Conservation (phyloP, 2,797 vertebrate species). For the Astyanax mexicanus region DNA sequence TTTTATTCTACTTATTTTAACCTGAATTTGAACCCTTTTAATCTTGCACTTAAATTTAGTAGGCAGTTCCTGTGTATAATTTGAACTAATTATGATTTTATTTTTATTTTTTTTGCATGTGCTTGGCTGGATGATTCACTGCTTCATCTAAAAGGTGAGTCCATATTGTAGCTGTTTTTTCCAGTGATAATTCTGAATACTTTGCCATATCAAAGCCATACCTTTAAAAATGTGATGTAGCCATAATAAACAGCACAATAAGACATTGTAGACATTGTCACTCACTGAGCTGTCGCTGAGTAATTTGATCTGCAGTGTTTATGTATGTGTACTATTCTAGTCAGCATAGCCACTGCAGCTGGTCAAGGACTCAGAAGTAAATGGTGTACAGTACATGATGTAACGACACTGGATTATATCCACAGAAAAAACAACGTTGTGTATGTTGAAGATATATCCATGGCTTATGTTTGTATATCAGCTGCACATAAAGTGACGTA, state of each 20-base stretch:
- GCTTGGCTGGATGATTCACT: constrained; percentile 25
- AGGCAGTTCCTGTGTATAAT: neutral
- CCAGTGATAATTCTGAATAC: constrained; percentile 22
- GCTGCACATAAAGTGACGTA: neutral
- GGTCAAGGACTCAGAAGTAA: neutral
- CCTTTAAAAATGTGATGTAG: too few species aligned
- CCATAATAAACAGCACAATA: too few species aligned
- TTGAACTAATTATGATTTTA: neutral
- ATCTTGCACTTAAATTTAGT: too few species aligned
- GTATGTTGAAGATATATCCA: neutral
- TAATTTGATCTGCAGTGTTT: neutral
- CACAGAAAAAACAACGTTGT: neutral
- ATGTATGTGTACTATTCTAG: neutral
- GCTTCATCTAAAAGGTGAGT: constrained; percentile 49
- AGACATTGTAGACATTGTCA: too few species aligned
- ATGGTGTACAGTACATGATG: neutral
- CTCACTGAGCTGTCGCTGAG: too few species aligned
- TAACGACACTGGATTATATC: neutral
- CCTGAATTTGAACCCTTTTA: too few species aligned
- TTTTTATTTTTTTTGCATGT: constrained; percentile 39
- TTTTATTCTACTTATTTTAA: too few species aligned
- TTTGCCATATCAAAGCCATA: too few species aligned
- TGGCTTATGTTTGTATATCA: neutral
- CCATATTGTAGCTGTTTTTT: constrained; percentile 45
- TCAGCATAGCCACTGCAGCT: neutral